phyloP scores from a whole-genome alignment of 2,797 vertebrate genomes.

The Smutsia gigantea region DNA sequence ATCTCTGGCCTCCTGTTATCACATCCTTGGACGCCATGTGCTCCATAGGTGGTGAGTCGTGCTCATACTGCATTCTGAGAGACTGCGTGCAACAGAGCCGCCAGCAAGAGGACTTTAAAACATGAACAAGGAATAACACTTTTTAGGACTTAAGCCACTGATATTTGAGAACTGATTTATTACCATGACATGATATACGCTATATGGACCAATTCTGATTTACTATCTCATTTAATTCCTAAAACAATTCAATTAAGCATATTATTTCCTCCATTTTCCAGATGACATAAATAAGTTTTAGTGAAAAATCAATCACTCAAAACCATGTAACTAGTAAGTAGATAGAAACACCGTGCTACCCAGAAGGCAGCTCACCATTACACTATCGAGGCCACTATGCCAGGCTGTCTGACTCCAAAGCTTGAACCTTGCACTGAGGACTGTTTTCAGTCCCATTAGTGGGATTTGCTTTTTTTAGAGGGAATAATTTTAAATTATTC shows the following conservation, averaged over 20 bases:
- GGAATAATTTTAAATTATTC: constrained; percentile 52
- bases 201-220: background rate
- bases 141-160: background rate
- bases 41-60: accelerated
- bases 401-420: background rate
- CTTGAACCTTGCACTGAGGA: background rate
- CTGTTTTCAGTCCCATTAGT: background rate
- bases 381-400: no score
- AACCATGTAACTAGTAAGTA: background rate
- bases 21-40: background rate
- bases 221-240: background rate
- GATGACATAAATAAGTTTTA: background rate
- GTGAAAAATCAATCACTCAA: background rate
- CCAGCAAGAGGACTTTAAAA: background rate
- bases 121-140: background rate
- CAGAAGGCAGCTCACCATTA: no score
- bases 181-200: background rate
- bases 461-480: background rate
- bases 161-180: background rate
- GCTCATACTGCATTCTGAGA: background rate
- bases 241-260: background rate
- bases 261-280: background rate
- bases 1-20: background rate
- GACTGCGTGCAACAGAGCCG: background rate
- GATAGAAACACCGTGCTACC: background rate